phyloP scores from a whole-genome alignment of 2,797 vertebrate genomes.

The Amphiprion clarkii region DNA sequence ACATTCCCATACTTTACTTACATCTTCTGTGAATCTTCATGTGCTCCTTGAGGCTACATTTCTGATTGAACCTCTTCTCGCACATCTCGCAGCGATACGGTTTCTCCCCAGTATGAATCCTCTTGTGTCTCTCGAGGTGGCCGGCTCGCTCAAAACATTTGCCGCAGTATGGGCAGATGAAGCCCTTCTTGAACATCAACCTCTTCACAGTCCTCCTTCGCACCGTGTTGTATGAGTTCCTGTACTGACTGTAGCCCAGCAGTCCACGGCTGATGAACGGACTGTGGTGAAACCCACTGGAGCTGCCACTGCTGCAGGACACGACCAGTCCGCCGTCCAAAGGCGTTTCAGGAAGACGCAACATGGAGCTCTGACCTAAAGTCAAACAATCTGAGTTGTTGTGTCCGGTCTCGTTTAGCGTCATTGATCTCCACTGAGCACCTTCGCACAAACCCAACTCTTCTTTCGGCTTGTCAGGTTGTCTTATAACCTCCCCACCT shows the following conservation, averaged over 20 bases:
- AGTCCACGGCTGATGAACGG: slow-evolving; percentile 47
- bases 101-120: slow-evolving; percentile 81
- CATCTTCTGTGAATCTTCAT: slow-evolving; percentile 77
- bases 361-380: slow-evolving; percentile 32
- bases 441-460: slow-evolving; percentile 17
- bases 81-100: slow-evolving; percentile 79
- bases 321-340: background rate
- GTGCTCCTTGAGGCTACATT: slow-evolving; percentile 83
- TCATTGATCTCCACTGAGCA: slow-evolving; percentile 33
- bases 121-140: slow-evolving; percentile 79
- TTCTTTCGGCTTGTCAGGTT: slow-evolving; percentile 6
- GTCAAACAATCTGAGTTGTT: slow-evolving; percentile 35
- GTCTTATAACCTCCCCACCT: slow-evolving; percentile 9
- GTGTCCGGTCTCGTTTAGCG: background rate
- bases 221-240: slow-evolving; percentile 47
- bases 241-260: slow-evolving; percentile 49
- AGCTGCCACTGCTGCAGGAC: slow-evolving; percentile 24
- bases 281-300: slow-evolving; percentile 43
- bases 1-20: slow-evolving; percentile 35
- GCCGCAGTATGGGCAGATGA: slow-evolving; percentile 76
- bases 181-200: slow-evolving; percentile 74
- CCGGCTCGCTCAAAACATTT: slow-evolving; percentile 76
- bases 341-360: slow-evolving; percentile 35
- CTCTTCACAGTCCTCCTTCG: slow-evolving; percentile 70
- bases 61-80: slow-evolving; percentile 81